phyloP scores from a whole-genome alignment of 2,888 invertebrate species.

The Drosophila mimica region DNA sequence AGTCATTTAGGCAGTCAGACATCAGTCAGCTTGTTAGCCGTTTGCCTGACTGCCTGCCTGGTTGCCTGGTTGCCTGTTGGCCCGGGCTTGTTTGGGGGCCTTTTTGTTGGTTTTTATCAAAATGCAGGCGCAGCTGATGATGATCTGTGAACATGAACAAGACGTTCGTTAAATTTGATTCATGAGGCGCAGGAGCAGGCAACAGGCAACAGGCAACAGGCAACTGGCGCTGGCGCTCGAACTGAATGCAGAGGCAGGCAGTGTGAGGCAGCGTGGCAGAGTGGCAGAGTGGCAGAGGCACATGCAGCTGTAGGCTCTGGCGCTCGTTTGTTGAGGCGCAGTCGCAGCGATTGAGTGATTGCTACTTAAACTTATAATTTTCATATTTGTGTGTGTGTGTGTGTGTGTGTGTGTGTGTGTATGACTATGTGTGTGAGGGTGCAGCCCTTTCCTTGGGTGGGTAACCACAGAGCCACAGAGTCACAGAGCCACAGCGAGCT shows the following conservation, averaged over 20 bases:
- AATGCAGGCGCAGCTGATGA: conserved; percentile 77
- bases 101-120: conserved; percentile 64
- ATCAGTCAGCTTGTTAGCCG: conserved; percentile 77
- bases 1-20: conserved; percentile 68
- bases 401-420: conserved; percentile 19
- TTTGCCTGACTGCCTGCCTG: conserved; percentile 18
- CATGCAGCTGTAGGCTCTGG: conserved; percentile 17
- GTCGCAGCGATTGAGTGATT: conserved; percentile 84
- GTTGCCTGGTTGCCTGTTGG: conserved; percentile 14
- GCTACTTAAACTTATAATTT: conserved; percentile 85
- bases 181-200: conserved; percentile 77
- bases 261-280: neutral
- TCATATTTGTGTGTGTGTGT: conserved; percentile 81
- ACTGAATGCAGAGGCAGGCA: neutral
- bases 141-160: conserved; percentile 82
- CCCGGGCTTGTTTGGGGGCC: conserved; percentile 43
- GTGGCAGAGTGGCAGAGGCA: neutral
- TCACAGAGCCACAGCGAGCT: conserved; percentile 4
- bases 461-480: conserved; percentile 18
- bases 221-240: conserved; percentile 23
- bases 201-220: conserved; percentile 1
- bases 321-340: conserved; percentile 60
- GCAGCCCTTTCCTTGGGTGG: conserved; percentile 67
- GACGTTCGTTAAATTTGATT: conserved; percentile 85
- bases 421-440: conserved; percentile 46